Base-by-base conservation (phyloP, 2,113 vertebrate genomes). In the Bubo bubo region DNA sequence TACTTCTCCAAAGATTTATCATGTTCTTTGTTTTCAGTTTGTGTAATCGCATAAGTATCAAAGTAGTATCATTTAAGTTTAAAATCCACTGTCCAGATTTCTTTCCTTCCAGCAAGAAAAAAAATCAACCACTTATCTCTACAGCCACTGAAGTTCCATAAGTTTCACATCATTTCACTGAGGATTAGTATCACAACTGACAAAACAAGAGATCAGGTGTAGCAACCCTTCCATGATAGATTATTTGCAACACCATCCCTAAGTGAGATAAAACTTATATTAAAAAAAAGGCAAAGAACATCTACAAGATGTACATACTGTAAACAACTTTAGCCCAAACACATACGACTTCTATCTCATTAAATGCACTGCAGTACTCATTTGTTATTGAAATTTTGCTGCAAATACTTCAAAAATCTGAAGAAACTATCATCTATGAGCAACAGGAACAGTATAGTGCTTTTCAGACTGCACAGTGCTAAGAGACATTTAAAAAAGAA, bases 101-200 rank as follows among this genome's bases (percentile, higher is more conserved):
- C 30, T 92, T 83, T 85, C 80, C 60, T 62, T 52, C 3, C 20
- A 76, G 41, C 0, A 41, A 52, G 30, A 52, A 71, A 52, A 17
- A 32, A 50, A 71, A 41, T 5, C n/a, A 64, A 32, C 5, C 37
- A 58, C 55, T 82, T 80, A 64, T 56, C n/a, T 79, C 47, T 59
- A 75, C 28, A 79, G 43, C 11, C 47, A 82, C 43, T 0, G 0
- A 10, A 83, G 26, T 73, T 56, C 18, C 41, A 28, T 4, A 1
- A 59, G 28, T 76, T 68, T 84, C 45, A 35, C 12, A 50, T 64
- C 7, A 79, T 53, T 84, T 66, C 63, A 70, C 26, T 1, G 20
- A 84, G 35, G 43, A 34, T 55, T 63, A 62, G 10, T 27, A 71
- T 23, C 45, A 56, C 23, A 90, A 56, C 14, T 1, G 2, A 68